A percentile compares a stretch with the other conserved stretches of the same genome.
These are phyloP conservation scores for Harpalus rufipes DNA, from an alignment of 2,888 invertebrate genomes.

Conservation along the genomic window DNA sequence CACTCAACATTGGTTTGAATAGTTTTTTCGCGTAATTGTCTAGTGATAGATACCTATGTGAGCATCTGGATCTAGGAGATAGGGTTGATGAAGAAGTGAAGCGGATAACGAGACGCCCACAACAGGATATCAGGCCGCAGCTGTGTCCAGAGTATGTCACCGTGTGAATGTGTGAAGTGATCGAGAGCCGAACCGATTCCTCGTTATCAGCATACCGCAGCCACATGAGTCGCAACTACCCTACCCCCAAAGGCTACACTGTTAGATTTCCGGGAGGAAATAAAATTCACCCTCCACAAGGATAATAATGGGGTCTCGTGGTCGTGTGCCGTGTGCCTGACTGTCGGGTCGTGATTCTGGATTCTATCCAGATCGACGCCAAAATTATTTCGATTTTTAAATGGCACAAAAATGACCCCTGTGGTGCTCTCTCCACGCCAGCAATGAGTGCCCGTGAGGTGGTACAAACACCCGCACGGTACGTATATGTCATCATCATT, in stretches of 20 bases:
- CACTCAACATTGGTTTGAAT: not conserved
- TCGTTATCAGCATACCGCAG: slow-evolving; percentile 63
- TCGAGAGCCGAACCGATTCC: slow-evolving; percentile 40
- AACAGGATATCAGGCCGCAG: slow-evolving; percentile 39
- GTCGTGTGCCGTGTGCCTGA: too few species aligned
- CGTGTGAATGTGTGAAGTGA: slow-evolving; percentile 34
- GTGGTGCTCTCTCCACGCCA: too few species aligned
- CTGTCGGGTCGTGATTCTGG: too few species aligned
- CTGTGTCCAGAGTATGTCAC: slow-evolving; percentile 50
- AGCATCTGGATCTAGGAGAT: not conserved
- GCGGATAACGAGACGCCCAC: slow-evolving; percentile 64
- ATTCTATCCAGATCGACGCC: too few species aligned
- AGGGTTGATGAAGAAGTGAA: slow-evolving; percentile 26
- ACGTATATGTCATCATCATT: too few species aligned
- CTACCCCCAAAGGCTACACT: slow-evolving; percentile 33
- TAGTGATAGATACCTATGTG: not conserved
- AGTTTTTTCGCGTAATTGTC: not conserved
- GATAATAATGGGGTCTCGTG: too few species aligned
- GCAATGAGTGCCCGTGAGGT: too few species aligned
- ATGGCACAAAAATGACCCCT: too few species aligned
- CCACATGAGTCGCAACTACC: slow-evolving; percentile 45
- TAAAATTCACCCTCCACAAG: not conserved
- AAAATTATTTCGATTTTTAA: too few species aligned
- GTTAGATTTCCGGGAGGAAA: slow-evolving; percentile 1
- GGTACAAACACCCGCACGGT: too few species aligned